These are phyloP conservation scores for Apocrypta bakeri DNA, from an alignment of 1,140 invertebrate species.

Conservation along the genomic window DNA sequence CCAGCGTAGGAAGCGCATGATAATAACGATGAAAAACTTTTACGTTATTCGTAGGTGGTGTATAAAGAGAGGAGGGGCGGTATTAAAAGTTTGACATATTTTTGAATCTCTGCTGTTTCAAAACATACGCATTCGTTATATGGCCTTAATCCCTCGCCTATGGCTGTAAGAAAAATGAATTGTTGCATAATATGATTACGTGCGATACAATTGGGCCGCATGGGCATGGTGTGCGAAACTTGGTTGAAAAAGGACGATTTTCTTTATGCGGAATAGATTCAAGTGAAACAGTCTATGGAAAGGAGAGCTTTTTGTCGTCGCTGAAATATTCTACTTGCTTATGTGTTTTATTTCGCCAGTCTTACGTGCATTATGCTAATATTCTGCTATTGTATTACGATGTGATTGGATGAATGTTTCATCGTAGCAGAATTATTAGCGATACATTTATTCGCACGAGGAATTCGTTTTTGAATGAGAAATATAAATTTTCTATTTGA, in stretches of 20 bases:
- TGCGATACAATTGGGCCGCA: background rate
- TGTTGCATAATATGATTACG: background rate
- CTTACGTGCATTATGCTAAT: too few relatives aligned
- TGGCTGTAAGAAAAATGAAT: background rate
- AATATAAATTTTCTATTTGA: too few relatives aligned
- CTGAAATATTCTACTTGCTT: background rate
- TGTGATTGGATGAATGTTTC: too few relatives aligned
- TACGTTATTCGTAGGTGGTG: background rate
- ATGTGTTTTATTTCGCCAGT: background rate
- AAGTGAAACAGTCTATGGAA: background rate
- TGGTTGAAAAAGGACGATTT: background rate
- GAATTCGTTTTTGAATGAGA: too few relatives aligned
- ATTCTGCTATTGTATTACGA: too few relatives aligned
- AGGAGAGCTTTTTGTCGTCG: background rate
- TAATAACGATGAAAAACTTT: conserved; percentile 45
- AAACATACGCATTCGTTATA: background rate
- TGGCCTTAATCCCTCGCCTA: background rate
- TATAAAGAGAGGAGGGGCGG: background rate
- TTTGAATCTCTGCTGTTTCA: background rate
- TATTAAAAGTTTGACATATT: conserved; percentile 35
- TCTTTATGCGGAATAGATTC: background rate
- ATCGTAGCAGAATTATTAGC: too few relatives aligned
- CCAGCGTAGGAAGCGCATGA: background rate
- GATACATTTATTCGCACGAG: too few relatives aligned
- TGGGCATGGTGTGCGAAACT: too few relatives aligned